phyloP scores from a whole-genome alignment of 2,797 vertebrate species.

The Diglossa cyanea region DNA sequence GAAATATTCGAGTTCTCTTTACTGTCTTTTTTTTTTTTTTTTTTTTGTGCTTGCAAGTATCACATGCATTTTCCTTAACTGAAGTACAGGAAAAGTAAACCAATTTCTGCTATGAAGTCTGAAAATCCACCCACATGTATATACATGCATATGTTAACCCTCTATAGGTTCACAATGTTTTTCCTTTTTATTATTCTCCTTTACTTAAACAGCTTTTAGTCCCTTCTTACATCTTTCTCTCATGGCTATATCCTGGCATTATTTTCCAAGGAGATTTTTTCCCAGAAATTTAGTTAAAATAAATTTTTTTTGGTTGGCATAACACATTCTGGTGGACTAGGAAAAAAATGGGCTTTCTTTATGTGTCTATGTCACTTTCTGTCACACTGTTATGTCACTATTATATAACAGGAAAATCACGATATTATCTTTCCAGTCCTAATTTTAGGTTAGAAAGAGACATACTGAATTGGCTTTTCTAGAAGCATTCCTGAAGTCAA shows the following conservation, averaged over 20 bases:
- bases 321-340: neutral
- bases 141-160: neutral
- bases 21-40: neutral
- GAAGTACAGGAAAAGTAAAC: neutral
- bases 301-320: neutral
- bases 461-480: neutral
- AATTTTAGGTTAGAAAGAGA: conserved; percentile 19
- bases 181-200: neutral
- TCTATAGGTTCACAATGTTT: neutral
- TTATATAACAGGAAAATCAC: neutral
- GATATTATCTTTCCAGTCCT: neutral
- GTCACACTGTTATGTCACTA: neutral
- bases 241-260: neutral
- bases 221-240: neutral
- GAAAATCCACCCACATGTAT: neutral
- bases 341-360: neutral
- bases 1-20: neutral
- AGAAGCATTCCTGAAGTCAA: neutral
- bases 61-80: neutral
- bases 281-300: neutral
- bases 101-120: neutral
- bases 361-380: neutral
- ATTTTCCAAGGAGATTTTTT: neutral
- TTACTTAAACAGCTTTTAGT: neutral
- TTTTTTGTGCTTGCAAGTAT: neutral